These are phyloP conservation scores for Sminthurinus aureus DNA, from an alignment of 2,888 invertebrate genomes.

Conservation along the genomic window DNA sequence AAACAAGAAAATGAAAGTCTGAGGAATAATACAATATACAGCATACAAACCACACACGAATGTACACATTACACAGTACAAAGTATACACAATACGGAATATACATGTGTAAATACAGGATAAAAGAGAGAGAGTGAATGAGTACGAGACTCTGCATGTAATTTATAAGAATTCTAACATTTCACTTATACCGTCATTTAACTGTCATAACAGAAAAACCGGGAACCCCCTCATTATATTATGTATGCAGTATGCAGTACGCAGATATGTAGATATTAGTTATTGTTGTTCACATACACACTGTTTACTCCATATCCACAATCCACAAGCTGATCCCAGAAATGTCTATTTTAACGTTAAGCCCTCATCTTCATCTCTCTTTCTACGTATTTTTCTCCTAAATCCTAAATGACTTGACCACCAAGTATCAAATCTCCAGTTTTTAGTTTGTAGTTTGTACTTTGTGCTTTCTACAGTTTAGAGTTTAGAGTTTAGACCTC, in stretches of 20 bases:
- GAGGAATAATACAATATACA: too few species aligned
- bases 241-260: not conserved
- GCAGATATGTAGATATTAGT: too few species aligned
- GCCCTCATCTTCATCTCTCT: too few species aligned
- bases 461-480: too few species aligned
- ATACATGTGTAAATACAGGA: not conserved
- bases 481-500: too few species aligned
- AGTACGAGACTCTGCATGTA: slow-evolving; percentile 21
- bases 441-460: too few species aligned
- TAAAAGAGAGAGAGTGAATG: not conserved
- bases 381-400: not conserved
- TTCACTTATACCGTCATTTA: slow-evolving; percentile 39
- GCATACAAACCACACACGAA: too few species aligned
- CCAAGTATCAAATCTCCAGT: not conserved
- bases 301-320: too few species aligned
- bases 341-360: not conserved
- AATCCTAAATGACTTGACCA: slow-evolving; percentile 34
- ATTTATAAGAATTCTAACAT: slow-evolving; percentile 39
- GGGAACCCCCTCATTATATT: slow-evolving; percentile 25
- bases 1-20: too few species aligned
- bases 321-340: not conserved
- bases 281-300: too few species aligned
- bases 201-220: slow-evolving; percentile 30
- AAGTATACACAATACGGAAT: too few species aligned
- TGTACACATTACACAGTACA: too few species aligned